Evolutionary conservation across 2,888 invertebrate genomes (phyloP).

Genomic region (Acleris sparsana): DNA sequence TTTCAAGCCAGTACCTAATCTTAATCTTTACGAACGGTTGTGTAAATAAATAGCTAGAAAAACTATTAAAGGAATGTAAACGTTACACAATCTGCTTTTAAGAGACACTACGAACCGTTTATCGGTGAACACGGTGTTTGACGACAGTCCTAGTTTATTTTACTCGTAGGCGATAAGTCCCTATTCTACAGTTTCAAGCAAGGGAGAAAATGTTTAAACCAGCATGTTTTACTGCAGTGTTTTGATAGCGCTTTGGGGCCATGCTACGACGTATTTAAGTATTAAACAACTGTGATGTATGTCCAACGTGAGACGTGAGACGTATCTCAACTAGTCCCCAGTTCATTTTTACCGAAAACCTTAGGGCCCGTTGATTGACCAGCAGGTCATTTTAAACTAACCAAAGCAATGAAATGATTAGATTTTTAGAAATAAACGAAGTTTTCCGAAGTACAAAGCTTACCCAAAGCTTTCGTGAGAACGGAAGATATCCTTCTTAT

Average conservation of each 20-base stretch:
- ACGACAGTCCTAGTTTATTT: conserved; percentile 1
- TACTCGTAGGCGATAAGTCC: not conserved
- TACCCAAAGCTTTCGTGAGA: too few species aligned
- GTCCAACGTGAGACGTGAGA: not conserved
- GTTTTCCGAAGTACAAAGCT: too few species aligned
- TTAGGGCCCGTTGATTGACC: too few species aligned
- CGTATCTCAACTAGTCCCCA: too few species aligned
- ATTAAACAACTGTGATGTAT: not conserved
- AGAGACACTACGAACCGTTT: not conserved
- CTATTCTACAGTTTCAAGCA: not conserved
- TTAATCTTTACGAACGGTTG: too few species aligned
- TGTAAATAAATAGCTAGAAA: too few species aligned
- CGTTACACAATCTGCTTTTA: not conserved
- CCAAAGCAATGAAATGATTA: too few species aligned
- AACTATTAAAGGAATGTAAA: not conserved
- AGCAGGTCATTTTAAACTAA: too few species aligned
- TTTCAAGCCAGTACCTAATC: too few species aligned
- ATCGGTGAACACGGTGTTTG: not conserved
- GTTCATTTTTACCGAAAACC: too few species aligned
- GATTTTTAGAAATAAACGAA: too few species aligned
- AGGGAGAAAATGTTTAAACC: not conserved
- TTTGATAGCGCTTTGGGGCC: not conserved
- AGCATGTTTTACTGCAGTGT: conserved; percentile 5
- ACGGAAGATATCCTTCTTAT: too few species aligned
- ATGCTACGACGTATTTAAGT: not conserved